A percentile compares a stretch with the other conserved stretches of the same genome.
These are phyloP conservation scores for Busseola fusca DNA, from an alignment of 2,888 invertebrate genomes.

Conservation along the genomic window DNA sequence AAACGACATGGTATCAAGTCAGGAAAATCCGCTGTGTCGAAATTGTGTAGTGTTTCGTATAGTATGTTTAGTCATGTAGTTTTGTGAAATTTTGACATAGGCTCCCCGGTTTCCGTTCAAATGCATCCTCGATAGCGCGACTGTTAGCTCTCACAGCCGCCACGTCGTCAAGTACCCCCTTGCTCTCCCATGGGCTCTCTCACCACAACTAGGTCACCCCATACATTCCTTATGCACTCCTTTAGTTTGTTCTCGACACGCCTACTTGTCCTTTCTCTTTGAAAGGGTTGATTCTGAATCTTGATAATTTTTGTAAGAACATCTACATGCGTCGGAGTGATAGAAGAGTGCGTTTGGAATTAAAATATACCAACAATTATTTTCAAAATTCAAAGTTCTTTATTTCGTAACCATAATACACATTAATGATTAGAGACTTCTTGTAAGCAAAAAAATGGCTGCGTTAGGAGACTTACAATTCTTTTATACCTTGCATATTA, in stretches of 20 bases:
- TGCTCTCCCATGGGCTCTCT: slow-evolving; percentile 56
- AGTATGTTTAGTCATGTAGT: slow-evolving; percentile 29
- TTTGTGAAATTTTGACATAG: slow-evolving; percentile 36
- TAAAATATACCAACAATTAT: neutral
- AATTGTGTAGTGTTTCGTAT: slow-evolving; percentile 30
- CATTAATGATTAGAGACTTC: too few species aligned
- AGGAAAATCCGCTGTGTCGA: slow-evolving; percentile 26
- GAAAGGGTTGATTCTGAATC: slow-evolving; percentile 15
- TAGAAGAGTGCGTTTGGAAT: slow-evolving; percentile 3
- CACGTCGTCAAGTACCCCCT: slow-evolving; percentile 50
- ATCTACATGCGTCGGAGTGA: slow-evolving; percentile 11
- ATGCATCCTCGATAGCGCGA: slow-evolving; percentile 55
- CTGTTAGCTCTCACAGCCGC: slow-evolving; percentile 59
- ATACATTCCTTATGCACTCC: slow-evolving; percentile 57
- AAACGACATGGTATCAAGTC: slow-evolving; percentile 27
- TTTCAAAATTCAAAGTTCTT: neutral
- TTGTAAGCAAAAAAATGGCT: too few species aligned
- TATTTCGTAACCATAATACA: too few species aligned
- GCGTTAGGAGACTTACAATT: too few species aligned
- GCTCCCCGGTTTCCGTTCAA: slow-evolving; percentile 49
- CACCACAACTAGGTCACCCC: slow-evolving; percentile 59
- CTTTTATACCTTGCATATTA: neutral
- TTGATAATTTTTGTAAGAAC: slow-evolving; percentile 27
- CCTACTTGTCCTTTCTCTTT: slow-evolving; percentile 33
- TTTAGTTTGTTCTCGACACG: slow-evolving; percentile 48